Evolutionary conservation across 2,113 vertebrate genomes (phyloP).

Genomic region (Tragelaphus buxtoni): DNA sequence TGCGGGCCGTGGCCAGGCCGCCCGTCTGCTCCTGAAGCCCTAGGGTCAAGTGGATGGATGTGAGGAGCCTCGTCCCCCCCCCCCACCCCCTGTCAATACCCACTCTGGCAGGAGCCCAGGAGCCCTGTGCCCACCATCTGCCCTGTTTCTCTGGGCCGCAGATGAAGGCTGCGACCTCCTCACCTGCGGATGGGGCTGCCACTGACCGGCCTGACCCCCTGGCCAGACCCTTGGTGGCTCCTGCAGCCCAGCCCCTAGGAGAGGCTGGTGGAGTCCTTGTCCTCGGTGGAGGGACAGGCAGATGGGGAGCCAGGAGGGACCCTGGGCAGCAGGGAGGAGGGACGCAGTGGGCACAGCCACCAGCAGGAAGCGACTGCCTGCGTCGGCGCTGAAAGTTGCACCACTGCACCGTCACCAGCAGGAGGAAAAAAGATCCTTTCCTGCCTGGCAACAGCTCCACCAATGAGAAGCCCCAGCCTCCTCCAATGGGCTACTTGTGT

Average conservation of each 20-base stretch:
- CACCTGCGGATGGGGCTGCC: neutral
- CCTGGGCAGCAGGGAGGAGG: neutral
- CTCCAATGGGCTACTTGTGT: neutral
- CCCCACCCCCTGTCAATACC: too few species aligned
- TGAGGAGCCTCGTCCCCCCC: neutral
- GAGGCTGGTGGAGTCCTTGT: neutral
- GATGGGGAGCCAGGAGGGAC: neutral
- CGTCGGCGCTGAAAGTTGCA: neutral
- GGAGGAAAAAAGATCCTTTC: neutral
- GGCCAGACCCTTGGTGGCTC: neutral
- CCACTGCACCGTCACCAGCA: neutral
- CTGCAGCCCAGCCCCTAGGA: neutral
- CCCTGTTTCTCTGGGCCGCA: neutral
- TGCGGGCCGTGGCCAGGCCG: neutral
- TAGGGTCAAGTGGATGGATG: neutral
- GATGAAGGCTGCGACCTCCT: neutral
- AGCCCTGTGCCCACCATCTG: neutral
- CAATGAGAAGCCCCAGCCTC: neutral
- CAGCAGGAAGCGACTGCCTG: neutral
- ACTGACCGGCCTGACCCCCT: rapidly evolving
- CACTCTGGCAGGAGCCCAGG: neutral
- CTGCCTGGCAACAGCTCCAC: neutral
- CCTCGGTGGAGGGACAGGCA: neutral
- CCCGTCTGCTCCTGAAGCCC: neutral
- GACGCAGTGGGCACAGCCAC: neutral